Evolutionary conservation across 2,888 invertebrate genomes (phyloP).

Genomic region (Lithosia quadra): DNA sequence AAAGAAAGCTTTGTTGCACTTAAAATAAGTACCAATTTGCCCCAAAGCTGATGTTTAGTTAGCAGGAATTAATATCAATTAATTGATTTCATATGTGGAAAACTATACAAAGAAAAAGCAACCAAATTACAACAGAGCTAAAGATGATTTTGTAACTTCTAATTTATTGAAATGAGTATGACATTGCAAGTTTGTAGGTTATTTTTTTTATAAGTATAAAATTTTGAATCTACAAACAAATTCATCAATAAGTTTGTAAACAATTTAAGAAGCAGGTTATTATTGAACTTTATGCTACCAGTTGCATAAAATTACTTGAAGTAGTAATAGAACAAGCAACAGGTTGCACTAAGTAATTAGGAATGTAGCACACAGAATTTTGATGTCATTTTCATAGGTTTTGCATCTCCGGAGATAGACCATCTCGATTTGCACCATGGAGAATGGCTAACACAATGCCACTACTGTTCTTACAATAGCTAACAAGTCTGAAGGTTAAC

Average conservation of each 20-base stretch:
- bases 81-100: constrained; percentile 22
- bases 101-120: constrained; percentile 30
- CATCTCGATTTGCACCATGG: background rate
- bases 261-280: background rate
- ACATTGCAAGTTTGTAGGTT: constrained; percentile 41
- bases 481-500: background rate
- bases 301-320: background rate
- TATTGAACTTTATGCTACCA: background rate
- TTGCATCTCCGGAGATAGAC: background rate
- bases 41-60: constrained; percentile 35
- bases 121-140: constrained; percentile 24
- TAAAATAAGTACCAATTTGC: constrained; percentile 20
- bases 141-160: constrained; percentile 27
- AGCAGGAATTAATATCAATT: constrained; percentile 37
- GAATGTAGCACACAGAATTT: background rate
- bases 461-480: background rate
- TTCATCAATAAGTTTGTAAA: background rate
- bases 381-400: background rate
- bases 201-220: constrained; percentile 1
- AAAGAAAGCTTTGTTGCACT: constrained; percentile 17
- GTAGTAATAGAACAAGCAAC: background rate
- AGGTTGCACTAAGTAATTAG: background rate
- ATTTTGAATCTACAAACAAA: constrained; percentile 5
- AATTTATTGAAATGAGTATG: constrained; percentile 24
- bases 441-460: background rate